Conservation (phyloP, 2,113 vertebrate genomes). For the Gasterosteus aculeatus region DNA sequence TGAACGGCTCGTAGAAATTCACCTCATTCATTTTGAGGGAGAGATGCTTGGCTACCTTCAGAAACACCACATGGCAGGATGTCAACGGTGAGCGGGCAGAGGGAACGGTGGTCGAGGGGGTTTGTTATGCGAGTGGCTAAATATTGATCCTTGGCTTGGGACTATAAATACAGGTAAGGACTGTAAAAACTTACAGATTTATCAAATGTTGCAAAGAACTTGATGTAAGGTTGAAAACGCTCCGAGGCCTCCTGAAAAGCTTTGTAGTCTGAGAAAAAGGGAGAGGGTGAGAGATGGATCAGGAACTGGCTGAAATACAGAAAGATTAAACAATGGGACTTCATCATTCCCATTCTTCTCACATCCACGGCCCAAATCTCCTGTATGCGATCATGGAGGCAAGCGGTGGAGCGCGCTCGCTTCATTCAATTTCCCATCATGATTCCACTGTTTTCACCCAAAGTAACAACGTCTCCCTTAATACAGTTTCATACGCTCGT, state of each 20-base stretch:
- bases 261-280: constrained; percentile 86
- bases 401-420: background rate
- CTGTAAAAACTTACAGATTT: constrained; percentile 87
- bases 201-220: constrained; percentile 97
- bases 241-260: constrained; percentile 94
- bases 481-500: constrained; percentile 49
- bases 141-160: background rate
- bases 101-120: background rate
- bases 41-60: constrained; percentile 93
- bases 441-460: constrained; percentile 30
- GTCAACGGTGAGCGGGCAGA: background rate
- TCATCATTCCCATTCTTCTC: constrained; percentile 21
- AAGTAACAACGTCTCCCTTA: constrained; percentile 45
- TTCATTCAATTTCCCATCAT: constrained; percentile 56
- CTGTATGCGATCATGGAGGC: constrained; percentile 14
- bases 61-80: constrained; percentile 15
- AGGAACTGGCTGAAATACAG: background rate
- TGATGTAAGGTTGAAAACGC: constrained; percentile 95
- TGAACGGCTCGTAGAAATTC: constrained; percentile 98
- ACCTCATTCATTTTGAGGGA: constrained; percentile 96
- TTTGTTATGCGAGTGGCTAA: background rate
- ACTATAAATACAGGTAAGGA: background rate
- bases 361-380: constrained; percentile 5
- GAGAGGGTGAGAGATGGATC: constrained; percentile 3
- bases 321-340: background rate